These are phyloP conservation scores for Leptothorax acervorum DNA, from an alignment of 2,888 invertebrate species.

Conservation along the genomic window DNA sequence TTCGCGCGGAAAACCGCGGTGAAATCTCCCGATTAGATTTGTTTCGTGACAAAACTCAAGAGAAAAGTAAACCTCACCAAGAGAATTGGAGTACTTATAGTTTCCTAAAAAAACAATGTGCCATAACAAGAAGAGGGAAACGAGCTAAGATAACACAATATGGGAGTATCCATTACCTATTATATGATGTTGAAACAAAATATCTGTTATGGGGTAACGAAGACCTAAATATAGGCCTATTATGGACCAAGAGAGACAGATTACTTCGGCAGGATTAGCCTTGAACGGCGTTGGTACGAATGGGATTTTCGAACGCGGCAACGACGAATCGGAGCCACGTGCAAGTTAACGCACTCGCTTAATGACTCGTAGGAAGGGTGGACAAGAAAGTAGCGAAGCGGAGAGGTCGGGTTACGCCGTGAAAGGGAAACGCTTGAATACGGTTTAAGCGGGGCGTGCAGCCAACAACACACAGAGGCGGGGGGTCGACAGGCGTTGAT, in stretches of 20 bases:
- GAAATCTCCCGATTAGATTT: neutral
- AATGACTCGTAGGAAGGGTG: slow-evolving; percentile 74
- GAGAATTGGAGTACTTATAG: neutral
- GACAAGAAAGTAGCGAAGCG: slow-evolving; percentile 72
- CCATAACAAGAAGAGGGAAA: neutral
- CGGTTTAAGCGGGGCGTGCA: slow-evolving; percentile 73
- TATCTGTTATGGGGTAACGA: neutral
- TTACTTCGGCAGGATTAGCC: neutral
- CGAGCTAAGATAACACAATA: neutral
- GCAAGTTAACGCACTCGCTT: slow-evolving; percentile 71
- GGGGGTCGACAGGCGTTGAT: slow-evolving; percentile 77
- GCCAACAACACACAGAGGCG: slow-evolving; percentile 68
- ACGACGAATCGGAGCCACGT: slow-evolving; percentile 34
- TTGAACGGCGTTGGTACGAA: neutral
- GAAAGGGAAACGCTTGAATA: slow-evolving; percentile 77
- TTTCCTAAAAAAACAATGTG: neutral
- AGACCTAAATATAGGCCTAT: neutral
- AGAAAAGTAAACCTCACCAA: neutral
- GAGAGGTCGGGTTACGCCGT: slow-evolving; percentile 69
- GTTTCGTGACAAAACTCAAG: neutral
- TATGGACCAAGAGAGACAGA: neutral
- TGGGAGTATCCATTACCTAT: neutral
- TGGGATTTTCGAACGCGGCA: slow-evolving; percentile 38
- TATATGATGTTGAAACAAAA: neutral
- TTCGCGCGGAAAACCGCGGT: neutral